Base-by-base conservation (phyloP, 2,888 invertebrate genomes). In the Eremobia ochroleuca region DNA sequence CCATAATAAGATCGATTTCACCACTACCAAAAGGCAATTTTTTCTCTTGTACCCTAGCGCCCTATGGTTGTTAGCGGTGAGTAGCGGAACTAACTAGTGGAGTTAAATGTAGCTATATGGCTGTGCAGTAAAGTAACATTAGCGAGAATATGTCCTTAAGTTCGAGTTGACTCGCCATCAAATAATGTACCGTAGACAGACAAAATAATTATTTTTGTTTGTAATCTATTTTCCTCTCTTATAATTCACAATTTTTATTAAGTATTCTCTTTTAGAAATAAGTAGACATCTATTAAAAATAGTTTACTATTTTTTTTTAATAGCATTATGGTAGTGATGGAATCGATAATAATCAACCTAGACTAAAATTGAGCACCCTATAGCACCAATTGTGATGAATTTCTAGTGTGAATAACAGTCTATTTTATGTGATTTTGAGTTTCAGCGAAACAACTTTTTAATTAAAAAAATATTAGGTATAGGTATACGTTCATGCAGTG, bases 371-470 rank as follows among this genome's bases (percentile, higher is more conserved):
- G 91, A 94, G 95, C 95, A 95, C 95, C 94, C 86, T 90, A 85
- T 92, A 95, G 95, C 95, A 95, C 95, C 95, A 90, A 93, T 93
- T 89, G 82, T 82, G 84, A 86, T 82, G 77, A 69, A 81, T 72
- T 59, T 59, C 13, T 72, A 55, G 40, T 73, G 70, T 65, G 76
- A 65, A 69, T 69, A 81, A 79, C 83, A 73, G 79, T 79, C 67
- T 79, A 70, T 70, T 82, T 74, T 43, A 68, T 76, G 80, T 87
- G 72, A 82, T 75, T 71, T 77, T 78, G n/a, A 49, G 28, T 76
- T 77, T 52, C 18, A 61, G 70, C 68, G 71, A 85, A 70, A 82
- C 8, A 75, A 68, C 49, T 66, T 74, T 67, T 49, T 49, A 18
- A 64, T n/a, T 62, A 58, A 55, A n/a, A 31, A 46, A 49, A n/a